Evolutionary conservation across 2,888 invertebrate species (phyloP).

Genomic region (Plebejus melissa): DNA sequence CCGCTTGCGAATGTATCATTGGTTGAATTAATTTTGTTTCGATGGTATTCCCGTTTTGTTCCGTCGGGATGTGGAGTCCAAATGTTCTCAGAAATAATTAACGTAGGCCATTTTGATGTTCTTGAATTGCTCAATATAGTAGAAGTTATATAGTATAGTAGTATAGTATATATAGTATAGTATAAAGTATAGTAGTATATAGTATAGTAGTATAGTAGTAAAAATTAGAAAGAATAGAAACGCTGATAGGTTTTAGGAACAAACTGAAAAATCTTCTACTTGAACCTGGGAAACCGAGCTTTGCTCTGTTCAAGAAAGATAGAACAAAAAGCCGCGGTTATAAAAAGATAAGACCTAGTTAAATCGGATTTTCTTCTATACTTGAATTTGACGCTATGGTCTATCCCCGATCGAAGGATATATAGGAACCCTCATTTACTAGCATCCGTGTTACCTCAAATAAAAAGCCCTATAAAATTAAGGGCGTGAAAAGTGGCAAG

Average conservation of each 20-base stretch:
- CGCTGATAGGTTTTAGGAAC: no score
- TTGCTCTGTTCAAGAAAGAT: no score
- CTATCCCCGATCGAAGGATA: background rate
- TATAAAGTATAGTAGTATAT: no score
- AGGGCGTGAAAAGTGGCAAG: conserved; percentile 20
- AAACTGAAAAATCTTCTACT: no score
- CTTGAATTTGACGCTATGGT: background rate
- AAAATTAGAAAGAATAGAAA: no score
- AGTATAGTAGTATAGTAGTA: no score
- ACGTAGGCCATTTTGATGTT: background rate
- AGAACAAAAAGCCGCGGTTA: background rate
- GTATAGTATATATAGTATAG: no score
- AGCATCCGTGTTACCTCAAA: background rate
- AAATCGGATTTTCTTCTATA: background rate
- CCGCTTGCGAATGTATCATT: background rate
- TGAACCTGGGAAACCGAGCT: no score
- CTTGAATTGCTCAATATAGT: no score
- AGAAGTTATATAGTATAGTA: no score
- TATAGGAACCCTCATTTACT: background rate
- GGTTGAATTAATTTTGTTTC: conserved; percentile 2
- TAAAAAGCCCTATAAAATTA: background rate
- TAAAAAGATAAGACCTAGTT: background rate
- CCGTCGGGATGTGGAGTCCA: background rate
- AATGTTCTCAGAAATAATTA: background rate
- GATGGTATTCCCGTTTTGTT: background rate